Base-by-base conservation (phyloP, 2,113 vertebrate genomes). In the Gopherus flavomarginatus region DNA sequence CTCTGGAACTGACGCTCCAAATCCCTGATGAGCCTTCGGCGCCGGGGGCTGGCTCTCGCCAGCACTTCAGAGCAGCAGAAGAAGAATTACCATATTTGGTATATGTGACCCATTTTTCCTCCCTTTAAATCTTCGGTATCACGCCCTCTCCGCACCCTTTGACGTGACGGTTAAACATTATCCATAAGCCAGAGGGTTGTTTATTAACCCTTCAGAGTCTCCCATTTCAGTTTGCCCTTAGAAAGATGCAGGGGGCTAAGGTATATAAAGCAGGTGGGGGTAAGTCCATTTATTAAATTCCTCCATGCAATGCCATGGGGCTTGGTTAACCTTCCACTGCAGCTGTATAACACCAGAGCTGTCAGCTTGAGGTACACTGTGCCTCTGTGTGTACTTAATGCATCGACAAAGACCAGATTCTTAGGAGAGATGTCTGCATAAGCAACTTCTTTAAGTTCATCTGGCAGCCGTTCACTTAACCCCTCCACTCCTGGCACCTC, bases 321-420 rank as follows among this genome's bases (percentile, higher is more conserved):
- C 92, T 19, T 96, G 85, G 92, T 96, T 95, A 97, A 97, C 95
- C 77, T 97, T 96, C 92, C 81, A 77, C 53, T 92, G 92, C 31
- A 94, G 80, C 95, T 89, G 77, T 94, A 81, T 83, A 94, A 93
- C 3, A 5, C 90, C 81, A 85, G 87, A 96, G 85, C 95, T 95
- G 89, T 96, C 96, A 97, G 94, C 92, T 53, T 94, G 93, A 57
- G 24, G 88, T 89, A 89, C 5, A 94, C 79, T 94, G 2, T 95
- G 95, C 89, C 89, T 97, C 90, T 97, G 94, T 96, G 95, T 79
- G 97, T 94, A 91, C 69, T 96, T 93, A 90, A 92, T n/a, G 56
- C 88, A 90, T 10, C 87, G 94, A 97, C 95, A 97, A 87, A 97
- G 91, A 96, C 95, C 94, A 91, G 94, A 97, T 86, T 95, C 97